Percentiles rank a stretch among this genome's conserved stretches.
Evolutionary conservation across 2,888 invertebrate genomes (phyloP).

Genomic region (Dasypogon diadema): DNA sequence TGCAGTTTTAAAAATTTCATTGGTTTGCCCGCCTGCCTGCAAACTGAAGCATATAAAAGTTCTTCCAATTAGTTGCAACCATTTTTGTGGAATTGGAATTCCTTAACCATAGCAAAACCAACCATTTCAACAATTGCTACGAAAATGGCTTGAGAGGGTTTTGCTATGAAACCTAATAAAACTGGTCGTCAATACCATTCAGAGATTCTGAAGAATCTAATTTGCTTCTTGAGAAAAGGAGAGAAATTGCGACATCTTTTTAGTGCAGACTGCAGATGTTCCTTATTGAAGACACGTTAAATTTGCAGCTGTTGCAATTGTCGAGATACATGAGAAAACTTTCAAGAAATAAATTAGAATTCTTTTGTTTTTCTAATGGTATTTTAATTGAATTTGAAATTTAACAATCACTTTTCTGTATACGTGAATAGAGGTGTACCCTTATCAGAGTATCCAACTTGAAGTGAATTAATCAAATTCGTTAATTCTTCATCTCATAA

Average conservation of each 20-base stretch:
- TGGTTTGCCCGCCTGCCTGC: too few relatives aligned
- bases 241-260: conserved; percentile 10
- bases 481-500: too few relatives aligned
- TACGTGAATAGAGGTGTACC: too few relatives aligned
- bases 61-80: conserved; percentile 13
- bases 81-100: neutral
- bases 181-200: conserved; percentile 33
- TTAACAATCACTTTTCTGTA: neutral
- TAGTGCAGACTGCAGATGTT: conserved; percentile 30
- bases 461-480: too few relatives aligned
- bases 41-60: neutral
- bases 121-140: conserved; percentile 8
- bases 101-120: conserved; percentile 3
- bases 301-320: conserved; percentile 18
- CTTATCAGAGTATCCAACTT: too few relatives aligned
- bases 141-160: too few relatives aligned
- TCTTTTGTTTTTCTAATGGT: neutral
- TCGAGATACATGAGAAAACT: neutral
- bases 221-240: conserved; percentile 14
- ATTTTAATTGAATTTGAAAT: too few relatives aligned
- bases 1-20: conserved; percentile 14
- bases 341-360: neutral
- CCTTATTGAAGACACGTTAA: conserved; percentile 13
- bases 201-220: conserved; percentile 22
- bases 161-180: conserved; percentile 8